Conservation (phyloP, 2,888 invertebrate species). For the Tipula confusa region DNA sequence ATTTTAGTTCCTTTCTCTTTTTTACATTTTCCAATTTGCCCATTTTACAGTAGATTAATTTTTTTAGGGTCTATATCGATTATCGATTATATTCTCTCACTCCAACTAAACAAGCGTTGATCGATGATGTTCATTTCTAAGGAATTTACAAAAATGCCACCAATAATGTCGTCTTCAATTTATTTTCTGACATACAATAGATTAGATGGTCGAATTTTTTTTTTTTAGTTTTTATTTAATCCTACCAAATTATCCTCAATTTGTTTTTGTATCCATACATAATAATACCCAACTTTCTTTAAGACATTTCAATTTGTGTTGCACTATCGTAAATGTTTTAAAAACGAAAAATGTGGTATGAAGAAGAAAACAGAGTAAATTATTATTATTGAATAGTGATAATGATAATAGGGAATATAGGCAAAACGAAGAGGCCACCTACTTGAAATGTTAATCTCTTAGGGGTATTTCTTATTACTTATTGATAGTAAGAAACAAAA, state of each 20-base stretch:
- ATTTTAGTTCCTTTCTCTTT: too few relatives aligned
- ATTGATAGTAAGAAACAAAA: neutral
- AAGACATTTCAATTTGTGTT: slow-evolving; percentile 29
- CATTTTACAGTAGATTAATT: too few relatives aligned
- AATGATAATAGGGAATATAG: neutral
- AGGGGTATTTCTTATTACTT: slow-evolving; percentile 28
- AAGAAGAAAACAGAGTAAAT: neutral
- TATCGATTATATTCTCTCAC: too few relatives aligned
- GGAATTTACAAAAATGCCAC: neutral
- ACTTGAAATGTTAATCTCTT: slow-evolving; percentile 29
- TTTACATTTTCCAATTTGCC: too few relatives aligned
- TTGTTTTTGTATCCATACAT: neutral
- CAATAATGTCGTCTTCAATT: neutral
- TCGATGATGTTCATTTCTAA: neutral
- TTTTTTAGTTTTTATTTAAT: neutral
- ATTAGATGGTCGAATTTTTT: neutral
- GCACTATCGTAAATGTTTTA: neutral
- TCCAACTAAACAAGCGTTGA: too few relatives aligned
- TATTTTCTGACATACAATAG: neutral
- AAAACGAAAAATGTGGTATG: neutral
- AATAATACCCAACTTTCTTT: neutral
- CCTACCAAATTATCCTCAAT: neutral
- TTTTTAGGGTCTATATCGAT: too few relatives aligned
- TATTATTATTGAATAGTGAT: slow-evolving; percentile 17
- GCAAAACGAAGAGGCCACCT: slow-evolving; percentile 7